These are phyloP conservation scores for Podarcis lilfordi DNA, from an alignment of 2,797 vertebrate species.

Conservation along the genomic window DNA sequence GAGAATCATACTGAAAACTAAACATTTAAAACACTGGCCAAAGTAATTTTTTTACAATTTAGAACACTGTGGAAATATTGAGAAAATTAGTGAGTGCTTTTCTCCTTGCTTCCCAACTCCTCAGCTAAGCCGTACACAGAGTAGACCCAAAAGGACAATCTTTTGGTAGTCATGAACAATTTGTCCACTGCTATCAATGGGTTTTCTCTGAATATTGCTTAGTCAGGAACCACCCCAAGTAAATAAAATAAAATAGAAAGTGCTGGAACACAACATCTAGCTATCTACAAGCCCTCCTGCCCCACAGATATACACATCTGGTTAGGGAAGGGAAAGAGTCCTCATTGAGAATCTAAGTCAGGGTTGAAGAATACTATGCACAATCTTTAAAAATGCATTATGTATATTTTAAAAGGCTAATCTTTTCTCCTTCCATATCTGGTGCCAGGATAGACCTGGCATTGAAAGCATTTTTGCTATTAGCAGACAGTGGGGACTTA, in stretches of 20 bases:
- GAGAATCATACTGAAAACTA: no score
- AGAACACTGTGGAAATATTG: conserved; percentile 47
- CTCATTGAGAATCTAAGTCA: conserved; percentile 50
- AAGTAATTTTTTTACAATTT: conserved; percentile 39
- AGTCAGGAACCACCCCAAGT: no score
- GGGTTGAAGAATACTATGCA: conserved; percentile 44
- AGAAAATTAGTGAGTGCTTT: conserved; percentile 11
- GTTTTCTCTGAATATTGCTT: no score
- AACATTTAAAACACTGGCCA: conserved; percentile 29
- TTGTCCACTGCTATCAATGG: no score
- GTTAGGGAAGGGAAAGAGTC: neutral
- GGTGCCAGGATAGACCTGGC: conserved; percentile 67
- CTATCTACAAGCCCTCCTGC: conserved; percentile 50
- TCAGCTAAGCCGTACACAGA: no score
- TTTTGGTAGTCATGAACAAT: no score
- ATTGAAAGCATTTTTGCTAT: conserved; percentile 68
- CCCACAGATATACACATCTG: conserved; percentile 19
- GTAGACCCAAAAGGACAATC: no score
- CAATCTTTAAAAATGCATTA: conserved; percentile 54
- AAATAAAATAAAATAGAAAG: no score
- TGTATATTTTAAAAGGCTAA: conserved; percentile 52
- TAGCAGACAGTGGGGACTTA: conserved; percentile 68
- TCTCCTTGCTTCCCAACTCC: no score
- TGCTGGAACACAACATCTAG: no score
- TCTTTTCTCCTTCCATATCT: conserved; percentile 44